Evolutionary conservation across 2,888 invertebrate species (phyloP).

Genomic region (Osedax fenrisi): DNA sequence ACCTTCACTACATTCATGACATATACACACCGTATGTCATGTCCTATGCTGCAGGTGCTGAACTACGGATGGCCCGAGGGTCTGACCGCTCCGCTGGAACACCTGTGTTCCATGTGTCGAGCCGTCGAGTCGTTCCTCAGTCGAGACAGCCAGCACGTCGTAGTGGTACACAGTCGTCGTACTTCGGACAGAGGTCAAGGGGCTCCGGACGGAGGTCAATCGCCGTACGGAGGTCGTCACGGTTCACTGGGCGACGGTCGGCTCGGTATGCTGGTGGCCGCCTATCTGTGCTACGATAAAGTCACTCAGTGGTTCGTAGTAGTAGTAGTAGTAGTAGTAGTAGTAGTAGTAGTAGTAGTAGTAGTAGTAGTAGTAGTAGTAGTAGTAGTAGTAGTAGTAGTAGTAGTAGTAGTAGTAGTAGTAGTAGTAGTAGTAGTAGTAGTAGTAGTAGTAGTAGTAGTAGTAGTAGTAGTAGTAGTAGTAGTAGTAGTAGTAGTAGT

Average conservation of each 20-base stretch:
- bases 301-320: no score
- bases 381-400: background rate
- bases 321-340: constrained; percentile 2
- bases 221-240: no score
- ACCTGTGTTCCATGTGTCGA: constrained; percentile 79
- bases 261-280: constrained; percentile 73
- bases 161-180: constrained; percentile 76
- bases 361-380: constrained; percentile 2
- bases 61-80: constrained; percentile 75
- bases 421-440: constrained; percentile 2
- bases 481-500: constrained; percentile 2
- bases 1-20: no score
- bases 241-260: constrained; percentile 72
- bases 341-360: background rate
- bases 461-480: constrained; percentile 2
- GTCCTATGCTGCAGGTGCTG: constrained; percentile 52
- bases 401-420: constrained; percentile 2
- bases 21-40: no score
- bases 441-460: constrained; percentile 2
- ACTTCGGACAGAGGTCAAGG: no score
- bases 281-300: constrained; percentile 84
- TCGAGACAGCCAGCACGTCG: constrained; percentile 69
- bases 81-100: constrained; percentile 74
- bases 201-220: no score
- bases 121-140: constrained; percentile 82